These are phyloP conservation scores for Macrosiphum euphorbiae DNA, from an alignment of 2,888 invertebrate species.

Conservation along the genomic window DNA sequence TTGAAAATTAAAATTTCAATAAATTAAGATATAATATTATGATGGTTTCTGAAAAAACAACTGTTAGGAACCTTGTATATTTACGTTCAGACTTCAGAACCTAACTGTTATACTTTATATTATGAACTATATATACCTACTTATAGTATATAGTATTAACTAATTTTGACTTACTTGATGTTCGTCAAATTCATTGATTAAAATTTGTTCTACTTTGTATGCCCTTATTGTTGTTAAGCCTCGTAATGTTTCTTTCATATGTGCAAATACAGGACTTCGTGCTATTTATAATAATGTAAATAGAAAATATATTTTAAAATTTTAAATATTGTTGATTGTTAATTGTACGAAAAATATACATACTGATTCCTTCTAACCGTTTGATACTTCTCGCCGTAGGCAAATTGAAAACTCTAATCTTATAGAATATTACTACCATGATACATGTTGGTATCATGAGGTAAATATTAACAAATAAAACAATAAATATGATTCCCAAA, in stretches of 20 bases:
- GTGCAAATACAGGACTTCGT: conserved; percentile 94
- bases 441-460: conserved; percentile 80
- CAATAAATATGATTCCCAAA: conserved; percentile 82
- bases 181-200: conserved; percentile 78
- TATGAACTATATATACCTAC: too few species aligned
- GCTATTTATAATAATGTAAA: background rate
- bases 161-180: background rate
- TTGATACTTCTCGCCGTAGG: conserved; percentile 85
- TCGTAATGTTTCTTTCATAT: conserved; percentile 88
- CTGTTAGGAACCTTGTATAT: too few species aligned
- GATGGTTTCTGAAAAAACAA: too few species aligned
- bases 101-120: too few species aligned
- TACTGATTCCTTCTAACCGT: conserved; percentile 84
- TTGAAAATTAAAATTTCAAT: background rate
- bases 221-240: conserved; percentile 93
- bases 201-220: conserved; percentile 83
- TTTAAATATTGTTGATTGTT: background rate
- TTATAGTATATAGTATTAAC: too few species aligned
- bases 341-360: conserved; percentile 70
- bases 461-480: conserved; percentile 82
- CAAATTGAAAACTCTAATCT: conserved; percentile 82
- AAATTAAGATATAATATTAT: too few species aligned
- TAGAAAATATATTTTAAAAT: background rate
- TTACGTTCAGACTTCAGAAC: too few species aligned
- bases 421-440: conserved; percentile 81